Evolutionary conservation across 2,888 invertebrate species (phyloP).

Genomic region (Crocallis elinguaria): DNA sequence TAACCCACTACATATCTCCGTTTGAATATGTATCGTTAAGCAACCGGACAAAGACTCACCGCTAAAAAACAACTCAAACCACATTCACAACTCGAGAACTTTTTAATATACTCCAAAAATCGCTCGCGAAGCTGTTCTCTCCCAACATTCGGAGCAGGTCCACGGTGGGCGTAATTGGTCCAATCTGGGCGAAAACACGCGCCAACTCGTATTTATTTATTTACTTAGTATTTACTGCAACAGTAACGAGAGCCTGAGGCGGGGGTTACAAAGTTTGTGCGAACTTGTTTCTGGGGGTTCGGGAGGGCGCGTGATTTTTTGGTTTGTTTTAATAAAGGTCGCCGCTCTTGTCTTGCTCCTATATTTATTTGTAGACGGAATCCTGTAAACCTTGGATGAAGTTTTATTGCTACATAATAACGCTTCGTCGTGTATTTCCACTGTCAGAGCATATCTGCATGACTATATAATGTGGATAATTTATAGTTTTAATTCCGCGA

Average conservation of each 20-base stretch:
- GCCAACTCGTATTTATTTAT: conserved; percentile 78
- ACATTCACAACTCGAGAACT: neutral
- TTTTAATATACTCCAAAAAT: conserved; percentile 24
- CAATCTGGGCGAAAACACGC: conserved; percentile 77
- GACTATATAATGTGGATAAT: too few relatives aligned
- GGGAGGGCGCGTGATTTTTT: conserved; percentile 17
- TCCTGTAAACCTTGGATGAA: neutral
- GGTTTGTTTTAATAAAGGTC: conserved; percentile 15
- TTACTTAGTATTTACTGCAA: conserved; percentile 80
- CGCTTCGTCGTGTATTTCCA: too few relatives aligned
- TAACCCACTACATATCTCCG: too few relatives aligned
- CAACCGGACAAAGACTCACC: too few relatives aligned
- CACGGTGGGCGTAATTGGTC: conserved; percentile 66
- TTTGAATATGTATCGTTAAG: too few relatives aligned
- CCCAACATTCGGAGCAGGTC: conserved; percentile 54
- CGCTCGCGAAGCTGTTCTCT: conserved; percentile 37
- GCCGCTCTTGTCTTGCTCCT: neutral
- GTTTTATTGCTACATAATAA: too few relatives aligned
- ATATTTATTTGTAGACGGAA: neutral
- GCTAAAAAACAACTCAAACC: conserved; percentile 11
- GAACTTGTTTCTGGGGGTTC: conserved; percentile 13
- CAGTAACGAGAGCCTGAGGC: conserved; percentile 60
- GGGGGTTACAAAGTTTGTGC: conserved; percentile 23
- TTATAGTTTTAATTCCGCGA: too few relatives aligned
- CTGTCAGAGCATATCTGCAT: too few relatives aligned